Percentiles rank a stretch among this genome's conserved stretches.
These are phyloP conservation scores for Cantharis rustica DNA, from an alignment of 2,888 invertebrate genomes.

Conservation along the genomic window DNA sequence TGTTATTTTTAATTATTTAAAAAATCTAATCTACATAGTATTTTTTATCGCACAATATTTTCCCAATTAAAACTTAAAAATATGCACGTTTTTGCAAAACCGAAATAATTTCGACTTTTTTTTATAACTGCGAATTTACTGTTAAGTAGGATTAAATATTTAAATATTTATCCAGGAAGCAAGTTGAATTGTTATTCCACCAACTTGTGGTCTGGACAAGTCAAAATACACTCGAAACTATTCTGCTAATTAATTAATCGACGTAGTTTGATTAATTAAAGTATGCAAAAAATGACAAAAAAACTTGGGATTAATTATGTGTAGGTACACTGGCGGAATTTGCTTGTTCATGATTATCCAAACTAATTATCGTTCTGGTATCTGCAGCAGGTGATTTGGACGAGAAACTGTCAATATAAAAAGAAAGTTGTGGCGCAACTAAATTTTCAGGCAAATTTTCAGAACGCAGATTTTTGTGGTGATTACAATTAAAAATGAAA, in stretches of 20 bases:
- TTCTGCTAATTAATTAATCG: neutral
- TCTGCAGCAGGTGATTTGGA: neutral
- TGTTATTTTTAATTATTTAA: neutral
- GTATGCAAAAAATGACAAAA: neutral
- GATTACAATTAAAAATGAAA: neutral
- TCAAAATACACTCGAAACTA: neutral
- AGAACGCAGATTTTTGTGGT: neutral
- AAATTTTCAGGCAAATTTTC: neutral
- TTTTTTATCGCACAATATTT: neutral
- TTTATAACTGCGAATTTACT: neutral
- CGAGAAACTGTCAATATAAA: neutral
- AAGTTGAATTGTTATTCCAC: neutral
- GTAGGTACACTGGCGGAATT: neutral
- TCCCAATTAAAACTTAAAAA: neutral
- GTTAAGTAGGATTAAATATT: slow-evolving; percentile 2
- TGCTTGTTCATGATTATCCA: neutral
- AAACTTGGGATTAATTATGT: neutral
- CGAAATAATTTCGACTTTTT: neutral
- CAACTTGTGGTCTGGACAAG: neutral
- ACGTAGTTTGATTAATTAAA: neutral
- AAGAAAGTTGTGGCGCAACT: neutral
- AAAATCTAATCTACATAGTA: neutral
- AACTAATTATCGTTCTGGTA: neutral
- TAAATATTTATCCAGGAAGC: slow-evolving; percentile 1
- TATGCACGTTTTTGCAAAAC: neutral